A percentile compares a stretch with the other conserved stretches of the same genome.
Evolutionary conservation across 1,140 invertebrate species (phyloP).

Genomic region (Aplysia californica): DNA sequence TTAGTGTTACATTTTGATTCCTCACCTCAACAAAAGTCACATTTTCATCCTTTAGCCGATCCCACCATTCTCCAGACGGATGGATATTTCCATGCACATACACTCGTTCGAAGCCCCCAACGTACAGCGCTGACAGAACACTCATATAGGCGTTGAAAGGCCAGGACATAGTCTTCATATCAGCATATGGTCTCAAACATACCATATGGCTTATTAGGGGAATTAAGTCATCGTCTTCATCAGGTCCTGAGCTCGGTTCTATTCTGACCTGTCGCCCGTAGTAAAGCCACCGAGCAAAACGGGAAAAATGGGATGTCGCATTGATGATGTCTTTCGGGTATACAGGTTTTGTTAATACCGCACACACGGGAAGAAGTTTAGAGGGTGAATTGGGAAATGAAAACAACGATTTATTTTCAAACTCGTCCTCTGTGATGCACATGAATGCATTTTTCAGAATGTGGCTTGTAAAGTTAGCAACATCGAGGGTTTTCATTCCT

Average conservation of each 20-base stretch:
- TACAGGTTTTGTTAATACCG: neutral
- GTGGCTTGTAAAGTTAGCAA: neutral
- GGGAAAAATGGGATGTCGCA: neutral
- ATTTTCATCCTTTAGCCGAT: constrained; percentile 16
- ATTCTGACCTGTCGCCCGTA: constrained; percentile 2
- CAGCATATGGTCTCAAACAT: neutral
- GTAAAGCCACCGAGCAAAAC: constrained; percentile 23
- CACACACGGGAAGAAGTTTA: constrained; percentile 4
- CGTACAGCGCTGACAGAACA: constrained; percentile 26
- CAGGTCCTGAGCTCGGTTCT: neutral
- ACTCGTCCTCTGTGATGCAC: constrained; percentile 6
- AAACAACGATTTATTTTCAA: neutral
- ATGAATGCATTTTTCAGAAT: neutral
- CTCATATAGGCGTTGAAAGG: constrained; percentile 23
- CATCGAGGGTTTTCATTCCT: neutral
- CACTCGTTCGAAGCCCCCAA: constrained; percentile 23
- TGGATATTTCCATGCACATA: constrained; percentile 24
- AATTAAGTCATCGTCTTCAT: neutral
- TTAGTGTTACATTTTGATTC: no score
- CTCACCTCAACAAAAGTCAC: constrained; percentile 30
- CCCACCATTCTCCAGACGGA: constrained; percentile 24
- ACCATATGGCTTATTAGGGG: constrained; percentile 26
- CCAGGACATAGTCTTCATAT: neutral
- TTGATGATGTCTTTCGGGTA: constrained; percentile 25
- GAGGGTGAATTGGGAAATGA: neutral